These are phyloP conservation scores for Arge pagana DNA, from an alignment of 2,888 invertebrate genomes.

Conservation along the genomic window DNA sequence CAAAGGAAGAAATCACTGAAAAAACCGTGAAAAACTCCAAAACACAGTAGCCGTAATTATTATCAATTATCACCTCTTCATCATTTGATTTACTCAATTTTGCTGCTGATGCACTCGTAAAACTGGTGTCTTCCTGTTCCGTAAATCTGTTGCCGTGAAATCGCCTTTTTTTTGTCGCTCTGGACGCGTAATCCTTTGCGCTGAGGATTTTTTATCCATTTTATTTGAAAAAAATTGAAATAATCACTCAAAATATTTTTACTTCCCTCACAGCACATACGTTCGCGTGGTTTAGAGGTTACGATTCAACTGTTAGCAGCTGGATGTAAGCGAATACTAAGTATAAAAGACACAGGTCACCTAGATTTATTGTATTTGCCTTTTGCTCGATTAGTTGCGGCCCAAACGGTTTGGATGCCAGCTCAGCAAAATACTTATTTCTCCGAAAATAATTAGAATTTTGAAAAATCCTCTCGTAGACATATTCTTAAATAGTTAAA, in stretches of 20 bases:
- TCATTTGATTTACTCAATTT: constrained; percentile 30
- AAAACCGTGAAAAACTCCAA: constrained; percentile 26
- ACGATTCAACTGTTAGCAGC: background rate
- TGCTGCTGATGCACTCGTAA: constrained; percentile 33
- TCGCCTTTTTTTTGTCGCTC: constrained; percentile 23
- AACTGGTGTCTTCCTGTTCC: constrained; percentile 26
- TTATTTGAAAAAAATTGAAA: background rate
- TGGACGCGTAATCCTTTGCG: background rate
- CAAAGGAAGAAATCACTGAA: constrained; percentile 1
- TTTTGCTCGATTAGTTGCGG: no score
- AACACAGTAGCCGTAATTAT: constrained; percentile 32
- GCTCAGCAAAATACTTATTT: background rate
- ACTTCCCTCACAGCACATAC: background rate
- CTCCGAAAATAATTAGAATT: constrained; percentile 7
- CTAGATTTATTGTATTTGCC: no score
- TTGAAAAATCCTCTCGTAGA: background rate
- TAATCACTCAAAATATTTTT: background rate
- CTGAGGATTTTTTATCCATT: background rate
- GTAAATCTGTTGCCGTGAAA: constrained; percentile 29
- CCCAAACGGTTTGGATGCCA: background rate
- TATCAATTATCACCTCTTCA: constrained; percentile 27
- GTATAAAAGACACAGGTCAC: no score
- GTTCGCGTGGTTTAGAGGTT: background rate
- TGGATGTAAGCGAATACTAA: no score
- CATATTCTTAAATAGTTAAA: background rate